These are phyloP conservation scores for Odobenus rosmarus DNA, from an alignment of 2,113 vertebrate species.

Conservation along the genomic window DNA sequence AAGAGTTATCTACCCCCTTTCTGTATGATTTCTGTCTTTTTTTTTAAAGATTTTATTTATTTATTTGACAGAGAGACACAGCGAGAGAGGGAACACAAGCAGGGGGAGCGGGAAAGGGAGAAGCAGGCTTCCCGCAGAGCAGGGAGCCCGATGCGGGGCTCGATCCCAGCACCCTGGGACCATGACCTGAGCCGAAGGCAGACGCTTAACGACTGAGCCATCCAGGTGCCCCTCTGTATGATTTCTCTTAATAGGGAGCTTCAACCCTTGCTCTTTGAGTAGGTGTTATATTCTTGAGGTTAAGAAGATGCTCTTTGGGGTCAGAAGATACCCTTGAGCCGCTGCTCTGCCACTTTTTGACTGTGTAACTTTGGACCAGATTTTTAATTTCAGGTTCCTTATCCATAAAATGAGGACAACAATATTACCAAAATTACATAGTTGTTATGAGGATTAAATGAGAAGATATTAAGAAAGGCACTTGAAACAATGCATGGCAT, in stretches of 20 bases:
- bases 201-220: too few relatives aligned
- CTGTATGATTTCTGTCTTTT: background rate
- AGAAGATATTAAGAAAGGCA: background rate
- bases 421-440: background rate
- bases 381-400: slow-evolving; percentile 35
- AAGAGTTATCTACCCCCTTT: background rate
- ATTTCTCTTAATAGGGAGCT: background rate
- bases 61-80: too few relatives aligned
- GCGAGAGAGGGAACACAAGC: too few relatives aligned
- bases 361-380: background rate
- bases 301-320: background rate
- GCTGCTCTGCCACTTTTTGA: background rate
- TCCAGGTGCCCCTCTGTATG: too few relatives aligned
- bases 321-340: background rate
- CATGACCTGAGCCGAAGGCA: too few relatives aligned
- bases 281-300: background rate
- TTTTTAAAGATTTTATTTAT: too few relatives aligned
- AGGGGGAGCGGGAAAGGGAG: too few relatives aligned
- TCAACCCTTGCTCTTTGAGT: background rate
- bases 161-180: too few relatives aligned
- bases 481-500: background rate
- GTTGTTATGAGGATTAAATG: background rate
- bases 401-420: background rate
- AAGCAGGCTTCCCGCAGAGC: too few relatives aligned
- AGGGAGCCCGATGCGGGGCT: too few relatives aligned